These are phyloP conservation scores for Ladona fulva DNA, from an alignment of 1,140 invertebrate species.

Conservation along the genomic window DNA sequence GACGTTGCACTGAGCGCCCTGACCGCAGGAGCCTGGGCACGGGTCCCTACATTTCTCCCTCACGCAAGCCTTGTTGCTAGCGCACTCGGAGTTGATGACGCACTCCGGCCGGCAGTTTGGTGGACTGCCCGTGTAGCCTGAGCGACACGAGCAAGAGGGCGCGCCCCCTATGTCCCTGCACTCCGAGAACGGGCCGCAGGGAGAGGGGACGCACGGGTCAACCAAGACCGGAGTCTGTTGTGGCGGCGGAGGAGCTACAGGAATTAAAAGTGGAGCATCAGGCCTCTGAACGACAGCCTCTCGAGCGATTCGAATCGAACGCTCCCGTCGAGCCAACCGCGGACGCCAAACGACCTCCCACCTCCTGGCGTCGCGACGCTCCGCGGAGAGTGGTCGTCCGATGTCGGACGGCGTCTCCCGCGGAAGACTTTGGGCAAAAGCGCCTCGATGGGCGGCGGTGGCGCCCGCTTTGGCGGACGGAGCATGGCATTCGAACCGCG, in stretches of 20 bases:
- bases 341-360: slow-evolving; percentile 28
- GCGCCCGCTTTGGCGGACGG: not conserved
- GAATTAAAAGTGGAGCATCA: not conserved
- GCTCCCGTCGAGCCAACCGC: slow-evolving; percentile 17
- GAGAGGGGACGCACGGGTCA: slow-evolving; percentile 26
- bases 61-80: slow-evolving; percentile 54
- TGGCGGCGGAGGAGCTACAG: slow-evolving; percentile 32
- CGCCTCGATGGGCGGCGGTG: slow-evolving; percentile 22
- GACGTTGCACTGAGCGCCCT: slow-evolving; percentile 55
- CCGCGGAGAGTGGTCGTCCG: slow-evolving; percentile 34
- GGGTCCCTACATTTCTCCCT: slow-evolving; percentile 58
- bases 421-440: too few relatives aligned
- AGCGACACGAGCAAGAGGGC: slow-evolving; percentile 51
- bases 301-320: not conserved
- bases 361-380: slow-evolving; percentile 35
- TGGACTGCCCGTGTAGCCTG: slow-evolving; percentile 56
- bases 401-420: slow-evolving; percentile 34
- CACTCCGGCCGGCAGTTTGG: slow-evolving; percentile 66
- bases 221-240: slow-evolving; percentile 31
- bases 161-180: slow-evolving; percentile 34
- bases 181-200: slow-evolving; percentile 35
- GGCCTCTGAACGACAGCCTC: not conserved
- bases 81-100: slow-evolving; percentile 56
- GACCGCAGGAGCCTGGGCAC: slow-evolving; percentile 62
- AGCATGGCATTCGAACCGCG: not conserved